A percentile compares a stretch with the other conserved stretches of the same genome.
Evolutionary conservation across 1,140 invertebrate species (phyloP).

Genomic region (Bombus haemorrhoidalis): DNA sequence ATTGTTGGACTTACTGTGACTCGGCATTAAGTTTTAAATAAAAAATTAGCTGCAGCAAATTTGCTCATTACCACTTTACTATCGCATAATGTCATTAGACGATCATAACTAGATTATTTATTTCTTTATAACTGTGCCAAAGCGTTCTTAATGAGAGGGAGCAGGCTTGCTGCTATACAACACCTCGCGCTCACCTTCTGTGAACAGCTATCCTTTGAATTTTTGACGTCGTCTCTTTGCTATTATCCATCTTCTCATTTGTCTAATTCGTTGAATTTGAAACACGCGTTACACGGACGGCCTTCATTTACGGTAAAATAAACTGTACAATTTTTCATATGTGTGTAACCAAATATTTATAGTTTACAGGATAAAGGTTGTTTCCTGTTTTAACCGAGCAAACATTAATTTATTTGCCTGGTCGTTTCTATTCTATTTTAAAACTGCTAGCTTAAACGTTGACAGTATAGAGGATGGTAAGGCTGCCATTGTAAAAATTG

Average conservation of each 20-base stretch:
- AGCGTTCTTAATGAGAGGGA: slow-evolving; percentile 21
- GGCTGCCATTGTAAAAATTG: neutral
- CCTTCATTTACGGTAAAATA: neutral
- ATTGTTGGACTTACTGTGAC: neutral
- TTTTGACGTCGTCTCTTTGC: neutral
- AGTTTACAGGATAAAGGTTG: neutral
- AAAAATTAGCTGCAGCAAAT: slow-evolving; percentile 37
- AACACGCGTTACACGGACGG: neutral
- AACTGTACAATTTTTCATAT: neutral
- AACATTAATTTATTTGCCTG: neutral
- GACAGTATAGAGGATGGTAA: neutral
- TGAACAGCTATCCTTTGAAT: neutral
- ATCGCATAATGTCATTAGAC: slow-evolving; percentile 28
- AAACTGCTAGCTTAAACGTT: neutral
- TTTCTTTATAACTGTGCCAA: slow-evolving; percentile 32
- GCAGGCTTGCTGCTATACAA: slow-evolving; percentile 12
- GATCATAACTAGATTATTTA: slow-evolving; percentile 29
- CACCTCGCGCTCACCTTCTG: neutral
- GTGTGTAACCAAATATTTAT: neutral
- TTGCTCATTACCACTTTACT: slow-evolving; percentile 38
- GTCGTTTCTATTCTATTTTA: neutral
- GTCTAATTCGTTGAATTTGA: neutral
- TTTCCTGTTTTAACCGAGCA: neutral
- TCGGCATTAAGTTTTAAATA: slow-evolving; percentile 19
- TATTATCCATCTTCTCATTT: neutral